Evolutionary conservation across 64 coral and sea anemone genomes (phyloP), one percentile per base, ranked within the genome.

Genomic region (Acropora tenuis): DNA sequence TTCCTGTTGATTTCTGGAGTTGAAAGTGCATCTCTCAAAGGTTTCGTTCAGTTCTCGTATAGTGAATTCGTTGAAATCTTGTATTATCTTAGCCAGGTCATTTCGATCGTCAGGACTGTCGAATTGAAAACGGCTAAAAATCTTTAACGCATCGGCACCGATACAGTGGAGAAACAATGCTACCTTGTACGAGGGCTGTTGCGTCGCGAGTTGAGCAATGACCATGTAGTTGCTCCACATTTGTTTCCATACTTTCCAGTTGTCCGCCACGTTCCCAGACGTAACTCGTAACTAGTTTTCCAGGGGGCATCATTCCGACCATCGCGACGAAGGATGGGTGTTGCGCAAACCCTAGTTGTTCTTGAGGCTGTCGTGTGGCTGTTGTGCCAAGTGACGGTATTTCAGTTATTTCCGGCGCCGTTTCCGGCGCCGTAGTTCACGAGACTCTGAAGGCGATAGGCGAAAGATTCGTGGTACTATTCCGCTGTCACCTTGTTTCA

Each of bases 171-270:
- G 79, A 43, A 92, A 95, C 8, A 95, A 43, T 44, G 89, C 84
- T 41, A 84, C 76, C 44, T 76, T 50, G 72, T 92, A 92, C 12
- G 74, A 41, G 30, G 91, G 69, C 5, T 78, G 49, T 66, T 89
- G 84, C 79, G 76, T 69, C 1, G 83, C 40, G 8, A 92, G 78
- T 40, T 92, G 15, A 41, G 77, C 65, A n/a, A 91, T 77, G 59
- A 66, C 66, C 42, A 61, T 83, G 61, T 67, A 74, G 58, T 88
- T 90, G 42, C 80, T 44, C 93, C 93, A 95, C 6, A 48, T 77
- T 73, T 91, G 93, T 42, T 81, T 95, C 40, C 77, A 91, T 65
- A 63, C 50, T 17, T 82, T 83, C 94, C 89, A 95, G 13, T 88
- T 95, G 20, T 92, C 89, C 16, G 78, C 89, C 4, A 82, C 10